Conservation (phyloP, 2,113 vertebrate genomes). For the Neotoma lepida region DNA sequence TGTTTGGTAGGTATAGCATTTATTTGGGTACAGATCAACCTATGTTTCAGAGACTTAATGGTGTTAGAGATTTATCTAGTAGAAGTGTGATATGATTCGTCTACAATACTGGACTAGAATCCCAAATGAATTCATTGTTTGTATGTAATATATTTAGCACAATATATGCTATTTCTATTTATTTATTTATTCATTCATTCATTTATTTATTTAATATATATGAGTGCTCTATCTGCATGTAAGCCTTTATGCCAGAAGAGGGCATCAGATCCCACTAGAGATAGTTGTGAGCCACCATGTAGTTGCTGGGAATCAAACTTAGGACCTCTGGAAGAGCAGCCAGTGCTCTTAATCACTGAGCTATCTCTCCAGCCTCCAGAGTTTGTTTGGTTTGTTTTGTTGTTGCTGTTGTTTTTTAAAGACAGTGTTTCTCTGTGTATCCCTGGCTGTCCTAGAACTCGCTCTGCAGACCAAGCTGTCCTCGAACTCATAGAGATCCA, state of each 20-base stretch:
- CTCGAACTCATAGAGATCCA: not conserved
- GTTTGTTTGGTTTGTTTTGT: not conserved
- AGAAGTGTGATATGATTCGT: slow-evolving; percentile 1
- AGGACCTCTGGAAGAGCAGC: not conserved
- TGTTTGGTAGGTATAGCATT: not conserved
- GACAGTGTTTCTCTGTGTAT: not conserved
- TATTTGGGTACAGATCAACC: not conserved
- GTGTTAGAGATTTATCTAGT: not conserved
- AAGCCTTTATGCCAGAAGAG: not conserved
- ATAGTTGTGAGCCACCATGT: not conserved
- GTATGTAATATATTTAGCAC: not conserved
- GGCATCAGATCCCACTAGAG: not conserved
- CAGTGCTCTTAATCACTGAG: not conserved
- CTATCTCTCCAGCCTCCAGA: not conserved
- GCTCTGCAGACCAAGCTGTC: not conserved
- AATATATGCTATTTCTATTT: not conserved
- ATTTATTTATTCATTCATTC: not conserved
- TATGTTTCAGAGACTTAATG: slow-evolving; percentile 13
- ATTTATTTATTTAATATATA: too few species aligned
- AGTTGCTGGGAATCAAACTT: not conserved
- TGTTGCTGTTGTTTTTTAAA: not conserved
- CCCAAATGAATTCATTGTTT: slow-evolving; percentile 34
- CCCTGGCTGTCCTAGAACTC: not conserved
- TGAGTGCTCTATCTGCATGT: not conserved
- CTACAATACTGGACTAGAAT: not conserved